Evolutionary conservation across 2,113 vertebrate genomes (phyloP).

Genomic region (Jaculus jaculus): DNA sequence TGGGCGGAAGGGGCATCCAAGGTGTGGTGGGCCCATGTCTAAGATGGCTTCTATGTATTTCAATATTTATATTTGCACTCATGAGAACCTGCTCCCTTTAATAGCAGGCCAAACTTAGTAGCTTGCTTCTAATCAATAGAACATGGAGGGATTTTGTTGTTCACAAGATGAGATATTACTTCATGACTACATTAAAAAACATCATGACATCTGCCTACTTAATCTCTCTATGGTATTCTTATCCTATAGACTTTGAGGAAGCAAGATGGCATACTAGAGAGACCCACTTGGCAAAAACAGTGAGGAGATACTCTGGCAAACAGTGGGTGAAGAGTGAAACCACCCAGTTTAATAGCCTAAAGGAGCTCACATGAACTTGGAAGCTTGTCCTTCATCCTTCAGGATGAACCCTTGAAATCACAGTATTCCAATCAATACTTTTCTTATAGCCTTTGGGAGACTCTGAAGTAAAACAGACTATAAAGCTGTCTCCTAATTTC

Average conservation of each 20-base stretch:
- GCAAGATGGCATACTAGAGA: neutral
- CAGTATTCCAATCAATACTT: neutral
- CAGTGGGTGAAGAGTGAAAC: neutral
- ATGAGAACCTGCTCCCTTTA: neutral
- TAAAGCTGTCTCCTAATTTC: neutral
- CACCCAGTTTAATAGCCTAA: no score
- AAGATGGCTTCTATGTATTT: neutral
- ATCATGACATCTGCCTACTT: neutral
- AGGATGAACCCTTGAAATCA: neutral
- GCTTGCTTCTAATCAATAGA: neutral
- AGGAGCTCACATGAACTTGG: neutral
- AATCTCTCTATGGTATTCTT: neutral
- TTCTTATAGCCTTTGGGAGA: neutral
- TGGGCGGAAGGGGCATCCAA: neutral
- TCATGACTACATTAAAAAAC: neutral
- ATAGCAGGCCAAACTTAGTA: neutral
- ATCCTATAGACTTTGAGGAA: neutral
- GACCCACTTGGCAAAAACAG: neutral
- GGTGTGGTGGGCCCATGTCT: neutral
- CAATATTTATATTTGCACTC: neutral
- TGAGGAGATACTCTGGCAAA: neutral
- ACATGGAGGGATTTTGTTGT: neutral
- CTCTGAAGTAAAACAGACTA: neutral
- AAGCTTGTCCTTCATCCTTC: neutral
- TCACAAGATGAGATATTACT: neutral